phyloP scores from a whole-genome alignment of 2,888 invertebrate species.

The Torymus tubicola region DNA sequence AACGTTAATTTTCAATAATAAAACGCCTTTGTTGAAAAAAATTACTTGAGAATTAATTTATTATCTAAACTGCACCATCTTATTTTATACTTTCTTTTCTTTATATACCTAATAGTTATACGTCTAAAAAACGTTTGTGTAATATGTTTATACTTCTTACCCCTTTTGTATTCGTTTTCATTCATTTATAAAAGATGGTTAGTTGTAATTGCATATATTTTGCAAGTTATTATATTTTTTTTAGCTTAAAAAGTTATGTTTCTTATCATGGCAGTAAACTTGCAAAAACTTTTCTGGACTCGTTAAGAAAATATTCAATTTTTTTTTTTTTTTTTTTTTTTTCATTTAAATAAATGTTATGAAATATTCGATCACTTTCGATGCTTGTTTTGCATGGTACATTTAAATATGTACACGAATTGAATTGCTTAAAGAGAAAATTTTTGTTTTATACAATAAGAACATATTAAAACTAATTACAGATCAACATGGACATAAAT shows the following conservation, averaged over 20 bases:
- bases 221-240: constrained; percentile 25
- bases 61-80: constrained; percentile 49
- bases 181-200: constrained; percentile 43
- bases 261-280: constrained; percentile 47
- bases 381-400: constrained; percentile 33
- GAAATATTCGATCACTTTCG: constrained; percentile 8
- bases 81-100: constrained; percentile 50
- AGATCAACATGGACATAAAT: constrained; percentile 4
- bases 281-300: constrained; percentile 16
- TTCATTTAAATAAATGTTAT: constrained; percentile 17
- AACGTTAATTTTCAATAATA: constrained; percentile 46
- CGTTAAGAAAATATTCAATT: constrained; percentile 39
- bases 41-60: constrained; percentile 33
- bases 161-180: constrained; percentile 35
- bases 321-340: constrained; percentile 28
- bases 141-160: constrained; percentile 37
- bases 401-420: constrained; percentile 19
- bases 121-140: constrained; percentile 41
- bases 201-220: constrained; percentile 31
- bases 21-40: constrained; percentile 43
- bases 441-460: constrained; percentile 6
- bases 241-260: constrained; percentile 47
- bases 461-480: not conserved
- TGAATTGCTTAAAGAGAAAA: constrained; percentile 4
- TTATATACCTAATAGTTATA: constrained; percentile 41